These are phyloP conservation scores for Megalopta genalis DNA, from an alignment of 1,140 invertebrate species.

Conservation along the genomic window DNA sequence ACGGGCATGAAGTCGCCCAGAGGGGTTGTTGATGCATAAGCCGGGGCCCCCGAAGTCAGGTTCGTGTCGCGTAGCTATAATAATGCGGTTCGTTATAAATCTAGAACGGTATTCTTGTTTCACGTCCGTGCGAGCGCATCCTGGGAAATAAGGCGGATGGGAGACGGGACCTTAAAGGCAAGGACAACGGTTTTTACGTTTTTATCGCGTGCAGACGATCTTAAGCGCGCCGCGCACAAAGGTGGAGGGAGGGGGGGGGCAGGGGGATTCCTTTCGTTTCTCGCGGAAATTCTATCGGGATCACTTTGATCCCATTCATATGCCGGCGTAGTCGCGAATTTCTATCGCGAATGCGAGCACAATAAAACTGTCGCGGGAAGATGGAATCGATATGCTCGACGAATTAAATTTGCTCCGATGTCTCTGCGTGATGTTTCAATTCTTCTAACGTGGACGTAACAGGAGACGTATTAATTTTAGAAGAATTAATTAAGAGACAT, in stretches of 20 bases:
- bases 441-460: too few species aligned
- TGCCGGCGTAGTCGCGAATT: too few species aligned
- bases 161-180: slow-evolving; percentile 27
- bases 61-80: slow-evolving; percentile 27
- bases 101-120: slow-evolving; percentile 25
- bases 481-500: too few species aligned
- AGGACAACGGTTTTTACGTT: slow-evolving; percentile 37
- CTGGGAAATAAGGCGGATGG: slow-evolving; percentile 45
- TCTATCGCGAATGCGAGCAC: too few species aligned
- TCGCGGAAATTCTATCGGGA: slow-evolving; percentile 9
- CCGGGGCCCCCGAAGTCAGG: background rate
- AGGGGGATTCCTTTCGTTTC: background rate
- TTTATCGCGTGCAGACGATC: slow-evolving; percentile 41
- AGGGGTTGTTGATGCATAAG: background rate
- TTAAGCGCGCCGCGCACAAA: background rate
- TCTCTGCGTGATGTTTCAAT: too few species aligned
- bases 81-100: slow-evolving; percentile 22
- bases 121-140: slow-evolving; percentile 12
- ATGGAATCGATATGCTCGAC: too few species aligned
- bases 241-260: too few species aligned
- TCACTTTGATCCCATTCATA: background rate
- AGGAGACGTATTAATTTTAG: too few species aligned
- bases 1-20: background rate
- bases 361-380: too few species aligned
- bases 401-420: too few species aligned